Base-by-base conservation (phyloP, 1,140 invertebrate species). In the Eciton burchellii region DNA sequence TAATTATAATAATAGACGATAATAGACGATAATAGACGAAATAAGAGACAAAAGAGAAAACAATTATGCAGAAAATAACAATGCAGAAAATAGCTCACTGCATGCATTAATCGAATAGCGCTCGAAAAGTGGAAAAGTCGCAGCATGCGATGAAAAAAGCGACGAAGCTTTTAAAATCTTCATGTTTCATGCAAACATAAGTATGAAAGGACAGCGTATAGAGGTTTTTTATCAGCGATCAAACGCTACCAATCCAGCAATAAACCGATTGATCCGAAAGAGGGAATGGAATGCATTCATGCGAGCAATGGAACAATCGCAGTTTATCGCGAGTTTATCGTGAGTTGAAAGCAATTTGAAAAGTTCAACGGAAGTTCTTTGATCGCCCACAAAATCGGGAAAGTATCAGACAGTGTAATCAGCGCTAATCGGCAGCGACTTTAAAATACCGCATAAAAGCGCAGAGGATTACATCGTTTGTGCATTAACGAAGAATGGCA, bases 381-480 rank as follows among this genome's bases (percentile, higher is more conserved):
- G 45, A 16, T 73, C 59, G 24, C 26, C 5, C 14, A 3, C 16
- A 73, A 45, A 24, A n/a, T 62, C 16, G n/a, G 11, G 9, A n/a
- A n/a, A 26, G 24, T 59, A 19, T 24, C n/a, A 14, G 16, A 54
- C 9, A 47, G 45, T 72, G n/a, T 0, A 63, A 63, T 11, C n/a
- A n/a, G n/a, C n/a, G n/a, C n/a, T n/a, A n/a, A n/a, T 35, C 12
- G 14, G 9, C 19, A 14, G n/a, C n/a, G n/a, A n/a, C n/a, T 52
- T 52, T 65, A 43, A 76, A 49, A 1, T 12, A 2, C 3, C 41
- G n/a, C 11, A 76, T 8, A 62, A 62, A 65, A 41, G 14, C 73
- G 9, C 47, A 45, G 41, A 77, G 35, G 47, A 21, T 66, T 77
- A 77, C 73, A 77, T 43, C 45, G 1, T 66, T 76, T 21, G 35